Conservation (phyloP, 2,888 invertebrate species). For the Eupithecia exiguata region DNA sequence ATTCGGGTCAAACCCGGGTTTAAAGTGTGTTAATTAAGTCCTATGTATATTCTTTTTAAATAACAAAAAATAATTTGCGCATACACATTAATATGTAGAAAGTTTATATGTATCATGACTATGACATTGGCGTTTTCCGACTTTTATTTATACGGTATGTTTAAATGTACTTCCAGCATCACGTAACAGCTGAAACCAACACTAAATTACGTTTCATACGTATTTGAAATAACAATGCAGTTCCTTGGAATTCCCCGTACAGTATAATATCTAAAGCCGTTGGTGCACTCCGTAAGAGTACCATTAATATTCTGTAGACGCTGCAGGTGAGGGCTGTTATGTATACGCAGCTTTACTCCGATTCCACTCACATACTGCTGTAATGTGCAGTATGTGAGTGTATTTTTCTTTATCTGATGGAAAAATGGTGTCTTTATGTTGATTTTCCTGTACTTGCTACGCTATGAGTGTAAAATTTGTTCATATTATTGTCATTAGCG, state of each 20-base stretch:
- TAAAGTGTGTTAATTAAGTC: too few species aligned
- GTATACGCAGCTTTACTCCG: neutral
- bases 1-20: too few species aligned
- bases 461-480: neutral
- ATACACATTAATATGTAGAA: too few species aligned
- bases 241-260: neutral
- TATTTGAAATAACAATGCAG: neutral
- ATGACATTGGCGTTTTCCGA: neutral
- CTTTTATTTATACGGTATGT: neutral
- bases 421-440: neutral
- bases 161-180: neutral
- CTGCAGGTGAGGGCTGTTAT: constrained; percentile 15
- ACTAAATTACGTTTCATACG: constrained; percentile 2
- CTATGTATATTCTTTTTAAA: too few species aligned
- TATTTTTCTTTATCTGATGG: constrained; percentile 2
- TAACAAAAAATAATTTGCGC: too few species aligned
- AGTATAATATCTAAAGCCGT: constrained; percentile 10
- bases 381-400: constrained; percentile 11
- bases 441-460: neutral
- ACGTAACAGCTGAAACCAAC: constrained; percentile 1
- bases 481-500: neutral
- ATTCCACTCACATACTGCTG: constrained; percentile 23
- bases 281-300: constrained; percentile 21
- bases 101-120: neutral
- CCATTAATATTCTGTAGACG: constrained; percentile 28